Conservation (phyloP, 2,888 invertebrate genomes). For the Athetis lepigone region DNA sequence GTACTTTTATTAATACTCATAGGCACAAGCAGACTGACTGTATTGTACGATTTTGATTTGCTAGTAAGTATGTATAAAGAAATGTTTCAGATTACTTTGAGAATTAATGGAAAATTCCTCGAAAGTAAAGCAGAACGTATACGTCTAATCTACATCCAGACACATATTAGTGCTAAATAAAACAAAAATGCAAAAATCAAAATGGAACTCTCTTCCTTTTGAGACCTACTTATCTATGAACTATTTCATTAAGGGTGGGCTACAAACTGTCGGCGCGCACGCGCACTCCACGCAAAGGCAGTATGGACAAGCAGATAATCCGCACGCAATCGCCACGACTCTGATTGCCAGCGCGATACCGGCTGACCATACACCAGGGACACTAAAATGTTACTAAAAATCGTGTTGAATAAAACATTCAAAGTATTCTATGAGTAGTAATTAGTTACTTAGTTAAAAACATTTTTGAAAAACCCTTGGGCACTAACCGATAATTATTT, state of each 20-base stretch:
- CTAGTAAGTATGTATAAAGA: not conserved
- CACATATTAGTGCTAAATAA: too few species aligned
- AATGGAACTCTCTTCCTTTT: not conserved
- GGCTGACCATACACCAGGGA: constrained; percentile 68
- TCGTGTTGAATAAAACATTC: constrained; percentile 22
- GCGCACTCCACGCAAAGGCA: constrained; percentile 73
- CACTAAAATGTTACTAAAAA: constrained; percentile 56
- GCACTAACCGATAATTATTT: not conserved
- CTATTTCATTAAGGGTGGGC: not conserved
- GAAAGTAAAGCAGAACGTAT: not conserved
- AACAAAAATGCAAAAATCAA: not conserved
- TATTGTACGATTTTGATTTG: too few species aligned
- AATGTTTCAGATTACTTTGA: not conserved
- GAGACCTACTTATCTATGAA: not conserved
- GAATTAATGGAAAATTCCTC: not conserved
- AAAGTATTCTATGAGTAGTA: not conserved
- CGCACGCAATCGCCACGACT: constrained; percentile 64
- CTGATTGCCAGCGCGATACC: constrained; percentile 63
- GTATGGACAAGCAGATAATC: constrained; percentile 71
- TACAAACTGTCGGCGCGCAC: constrained; percentile 53
- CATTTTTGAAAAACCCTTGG: not conserved
- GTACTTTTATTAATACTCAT: too few species aligned
- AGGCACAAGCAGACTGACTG: not conserved
- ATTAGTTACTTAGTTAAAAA: constrained; percentile 12
- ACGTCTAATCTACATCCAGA: too few species aligned